These are phyloP conservation scores for Hydropsyche tenuis DNA, from an alignment of 1,140 invertebrate genomes.

Conservation along the genomic window DNA sequence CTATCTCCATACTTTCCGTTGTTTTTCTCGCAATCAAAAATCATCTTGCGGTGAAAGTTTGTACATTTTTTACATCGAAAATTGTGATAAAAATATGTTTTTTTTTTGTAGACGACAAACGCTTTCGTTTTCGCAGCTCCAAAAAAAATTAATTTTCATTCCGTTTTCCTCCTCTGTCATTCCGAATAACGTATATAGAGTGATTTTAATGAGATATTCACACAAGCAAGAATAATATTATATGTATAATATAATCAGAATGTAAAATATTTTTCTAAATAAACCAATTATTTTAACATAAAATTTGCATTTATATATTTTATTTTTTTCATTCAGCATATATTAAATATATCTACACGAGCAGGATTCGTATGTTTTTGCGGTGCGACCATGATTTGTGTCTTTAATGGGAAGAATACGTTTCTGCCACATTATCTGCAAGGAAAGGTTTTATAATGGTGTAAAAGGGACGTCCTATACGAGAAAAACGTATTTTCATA, in stretches of 20 bases:
- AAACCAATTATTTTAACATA: too few species aligned
- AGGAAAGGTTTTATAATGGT: constrained; percentile 25
- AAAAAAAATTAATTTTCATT: constrained; percentile 23
- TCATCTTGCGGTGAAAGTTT: constrained; percentile 20
- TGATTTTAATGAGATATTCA: neutral
- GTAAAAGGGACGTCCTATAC: constrained; percentile 16
- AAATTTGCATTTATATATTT: too few species aligned
- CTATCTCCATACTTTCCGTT: constrained; percentile 20
- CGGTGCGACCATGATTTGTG: constrained; percentile 7
- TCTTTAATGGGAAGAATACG: constrained; percentile 17
- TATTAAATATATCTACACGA: too few species aligned
- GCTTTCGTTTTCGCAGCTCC: constrained; percentile 5
- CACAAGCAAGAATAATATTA: neutral
- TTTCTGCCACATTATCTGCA: constrained; percentile 13
- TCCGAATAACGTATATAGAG: too few species aligned
- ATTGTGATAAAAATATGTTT: constrained; percentile 37
- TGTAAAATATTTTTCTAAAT: too few species aligned
- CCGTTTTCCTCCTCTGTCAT: neutral
- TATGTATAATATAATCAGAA: neutral
- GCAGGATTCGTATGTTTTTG: too few species aligned
- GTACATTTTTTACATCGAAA: constrained; percentile 30
- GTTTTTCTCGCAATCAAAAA: constrained; percentile 36
- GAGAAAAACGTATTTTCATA: constrained; percentile 27
- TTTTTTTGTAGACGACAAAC: neutral
- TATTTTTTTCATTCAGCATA: too few species aligned